phyloP scores from a whole-genome alignment of 2,797 vertebrate genomes.

The Neomorphus geoffroyi region DNA sequence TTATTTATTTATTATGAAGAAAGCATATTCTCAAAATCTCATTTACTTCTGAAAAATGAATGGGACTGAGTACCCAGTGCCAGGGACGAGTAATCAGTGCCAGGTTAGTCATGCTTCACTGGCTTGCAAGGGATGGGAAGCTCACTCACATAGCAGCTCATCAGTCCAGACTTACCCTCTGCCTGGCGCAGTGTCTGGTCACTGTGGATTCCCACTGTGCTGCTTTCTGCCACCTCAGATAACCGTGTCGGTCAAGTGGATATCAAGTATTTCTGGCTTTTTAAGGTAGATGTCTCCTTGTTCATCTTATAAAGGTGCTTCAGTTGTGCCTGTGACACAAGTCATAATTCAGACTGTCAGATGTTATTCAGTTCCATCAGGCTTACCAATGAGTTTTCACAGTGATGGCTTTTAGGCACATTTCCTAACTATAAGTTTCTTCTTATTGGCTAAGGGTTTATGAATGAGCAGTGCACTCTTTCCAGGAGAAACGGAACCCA shows the following conservation, averaged over 20 bases:
- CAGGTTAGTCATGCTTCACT: slow-evolving; percentile 15
- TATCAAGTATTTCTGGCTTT: background rate
- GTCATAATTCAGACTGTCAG: background rate
- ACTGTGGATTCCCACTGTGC: background rate
- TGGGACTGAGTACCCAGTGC: background rate
- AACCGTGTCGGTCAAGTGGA: background rate
- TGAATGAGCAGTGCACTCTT: background rate
- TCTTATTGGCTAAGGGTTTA: background rate
- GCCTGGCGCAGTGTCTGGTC: slow-evolving; percentile 19
- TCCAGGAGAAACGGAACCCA: background rate
- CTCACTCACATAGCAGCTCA: background rate
- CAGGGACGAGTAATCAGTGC: slow-evolving; percentile 42
- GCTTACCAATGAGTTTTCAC: background rate
- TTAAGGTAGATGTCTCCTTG: background rate
- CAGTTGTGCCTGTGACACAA: background rate
- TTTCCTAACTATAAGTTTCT: background rate
- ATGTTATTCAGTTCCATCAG: background rate
- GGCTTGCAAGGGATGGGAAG: background rate
- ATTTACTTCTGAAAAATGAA: background rate
- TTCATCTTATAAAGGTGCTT: background rate
- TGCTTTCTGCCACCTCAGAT: background rate
- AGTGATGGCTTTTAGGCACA: background rate
- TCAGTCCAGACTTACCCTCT: slow-evolving; percentile 12
- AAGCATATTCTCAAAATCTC: background rate
- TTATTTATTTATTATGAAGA: background rate